Evolutionary conservation across 2,113 vertebrate genomes (phyloP).

Genomic region (Meleagris gallopavo): DNA sequence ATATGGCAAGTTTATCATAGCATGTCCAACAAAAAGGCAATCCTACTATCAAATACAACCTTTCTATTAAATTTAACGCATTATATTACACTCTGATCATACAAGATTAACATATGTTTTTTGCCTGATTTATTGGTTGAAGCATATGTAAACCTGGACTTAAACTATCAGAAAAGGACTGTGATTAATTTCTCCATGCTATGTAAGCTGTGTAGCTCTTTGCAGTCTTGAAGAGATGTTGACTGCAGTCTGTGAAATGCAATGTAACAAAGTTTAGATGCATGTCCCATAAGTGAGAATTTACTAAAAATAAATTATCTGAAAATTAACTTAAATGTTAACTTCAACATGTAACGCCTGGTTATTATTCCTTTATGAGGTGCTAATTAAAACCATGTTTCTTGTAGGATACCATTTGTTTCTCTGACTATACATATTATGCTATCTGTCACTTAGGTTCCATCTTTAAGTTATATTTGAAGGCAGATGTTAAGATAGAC

Average conservation of each 20-base stretch:
- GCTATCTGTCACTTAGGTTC: not conserved
- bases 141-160: not conserved
- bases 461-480: not conserved
- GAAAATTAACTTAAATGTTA: not conserved
- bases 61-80: not conserved
- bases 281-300: not conserved
- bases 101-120: not conserved
- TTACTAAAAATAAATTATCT: not conserved
- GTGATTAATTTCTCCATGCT: not conserved
- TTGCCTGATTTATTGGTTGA: not conserved
- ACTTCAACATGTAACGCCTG: not conserved
- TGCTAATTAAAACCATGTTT: not conserved
- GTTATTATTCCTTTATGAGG: not conserved
- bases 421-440: not conserved
- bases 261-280: not conserved
- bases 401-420: not conserved
- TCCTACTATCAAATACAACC: not conserved
- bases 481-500: not conserved
- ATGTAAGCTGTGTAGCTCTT: not conserved
- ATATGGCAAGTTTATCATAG: not conserved
- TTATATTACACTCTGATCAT: not conserved
- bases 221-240: not conserved
- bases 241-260: not conserved
- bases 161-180: not conserved
- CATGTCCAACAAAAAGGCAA: not conserved